Conservation (phyloP, 2,797 vertebrate genomes). For the Tiaroga cobitis region DNA sequence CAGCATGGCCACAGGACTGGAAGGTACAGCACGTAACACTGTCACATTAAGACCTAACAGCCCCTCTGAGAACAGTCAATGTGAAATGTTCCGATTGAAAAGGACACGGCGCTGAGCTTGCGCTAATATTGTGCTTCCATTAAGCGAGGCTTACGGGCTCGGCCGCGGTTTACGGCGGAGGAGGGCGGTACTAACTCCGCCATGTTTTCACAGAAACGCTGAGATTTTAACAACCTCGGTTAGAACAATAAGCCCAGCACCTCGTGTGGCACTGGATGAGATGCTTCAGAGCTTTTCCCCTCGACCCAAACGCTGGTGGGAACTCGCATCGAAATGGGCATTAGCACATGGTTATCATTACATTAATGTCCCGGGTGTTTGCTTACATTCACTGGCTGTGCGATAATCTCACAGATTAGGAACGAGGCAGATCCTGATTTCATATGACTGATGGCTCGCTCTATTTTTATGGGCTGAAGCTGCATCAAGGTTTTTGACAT, state of each 20-base stretch:
- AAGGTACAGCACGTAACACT: conserved; percentile 52
- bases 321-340: conserved; percentile 50
- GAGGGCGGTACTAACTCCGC: conserved; percentile 58
- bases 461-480: conserved; percentile 36
- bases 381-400: conserved; percentile 65
- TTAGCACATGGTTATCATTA: conserved; percentile 59
- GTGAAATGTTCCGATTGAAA: conserved; percentile 67
- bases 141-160: conserved; percentile 71
- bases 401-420: conserved; percentile 69
- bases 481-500: conserved; percentile 37
- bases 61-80: conserved; percentile 57
- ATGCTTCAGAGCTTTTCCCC: conserved; percentile 66
- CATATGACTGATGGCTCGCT: conserved; percentile 56
- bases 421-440: conserved; percentile 57
- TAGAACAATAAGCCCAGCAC: conserved; percentile 72
- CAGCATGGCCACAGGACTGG: background rate
- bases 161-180: conserved; percentile 61
- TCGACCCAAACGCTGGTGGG: conserved; percentile 62
- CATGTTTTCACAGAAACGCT: conserved; percentile 65
- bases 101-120: conserved; percentile 62
- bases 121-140: conserved; percentile 79
- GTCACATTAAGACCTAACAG: conserved; percentile 54
- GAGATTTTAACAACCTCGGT: conserved; percentile 74
- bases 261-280: conserved; percentile 64
- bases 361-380: conserved; percentile 67